A percentile compares a stretch with the other conserved stretches of the same genome.
Conservation (phyloP, 2,113 vertebrate species). For the Hipposideros armiger region DNA sequence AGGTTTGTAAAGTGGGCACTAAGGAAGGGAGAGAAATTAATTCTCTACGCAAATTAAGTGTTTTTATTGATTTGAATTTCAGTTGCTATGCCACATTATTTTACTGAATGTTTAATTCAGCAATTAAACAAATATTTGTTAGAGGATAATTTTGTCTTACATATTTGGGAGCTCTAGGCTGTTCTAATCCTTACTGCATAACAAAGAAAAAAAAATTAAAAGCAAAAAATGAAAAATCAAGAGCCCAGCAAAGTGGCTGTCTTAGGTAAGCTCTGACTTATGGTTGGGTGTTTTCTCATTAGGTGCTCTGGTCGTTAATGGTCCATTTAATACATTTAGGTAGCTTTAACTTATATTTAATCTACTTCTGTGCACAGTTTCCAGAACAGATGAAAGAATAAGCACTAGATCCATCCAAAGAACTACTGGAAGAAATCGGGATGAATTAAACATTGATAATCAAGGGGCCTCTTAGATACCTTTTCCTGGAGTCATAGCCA, state of each 20-base stretch:
- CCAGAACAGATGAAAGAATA: background rate
- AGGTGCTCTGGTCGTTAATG: background rate
- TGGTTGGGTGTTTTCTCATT: background rate
- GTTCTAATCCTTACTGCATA: background rate
- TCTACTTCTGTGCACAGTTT: background rate
- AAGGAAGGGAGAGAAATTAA: background rate
- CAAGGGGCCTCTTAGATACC: background rate
- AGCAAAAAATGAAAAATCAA: background rate
- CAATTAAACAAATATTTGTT: background rate
- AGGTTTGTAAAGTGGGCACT: background rate
- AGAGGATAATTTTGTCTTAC: background rate
- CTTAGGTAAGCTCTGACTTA: too few species aligned
- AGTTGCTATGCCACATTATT: background rate
- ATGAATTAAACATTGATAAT: background rate
- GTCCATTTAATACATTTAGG: background rate
- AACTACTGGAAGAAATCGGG: background rate
- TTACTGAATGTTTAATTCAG: background rate
- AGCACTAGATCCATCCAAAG: background rate
- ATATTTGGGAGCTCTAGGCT: background rate
- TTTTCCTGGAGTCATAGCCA: background rate
- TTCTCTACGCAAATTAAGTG: background rate
- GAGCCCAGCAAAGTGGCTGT: background rate
- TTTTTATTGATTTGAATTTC: background rate
- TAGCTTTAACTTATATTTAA: background rate
- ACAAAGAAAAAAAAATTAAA: background rate